Percentiles rank a stretch among this genome's conserved stretches.
These are phyloP conservation scores for Falco rusticolus DNA, from an alignment of 2,797 vertebrate genomes.

Conservation along the genomic window DNA sequence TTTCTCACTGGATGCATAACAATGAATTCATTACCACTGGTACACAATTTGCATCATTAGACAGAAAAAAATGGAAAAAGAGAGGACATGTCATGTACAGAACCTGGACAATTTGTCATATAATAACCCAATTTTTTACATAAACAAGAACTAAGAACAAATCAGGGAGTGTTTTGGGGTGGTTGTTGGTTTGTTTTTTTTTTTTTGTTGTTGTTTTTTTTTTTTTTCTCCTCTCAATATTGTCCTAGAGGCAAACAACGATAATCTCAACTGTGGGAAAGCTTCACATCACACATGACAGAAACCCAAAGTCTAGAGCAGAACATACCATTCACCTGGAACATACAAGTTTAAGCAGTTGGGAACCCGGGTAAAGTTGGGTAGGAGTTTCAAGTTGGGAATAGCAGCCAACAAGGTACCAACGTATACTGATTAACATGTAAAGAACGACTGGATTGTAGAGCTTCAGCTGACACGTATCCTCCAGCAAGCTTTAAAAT, in stretches of 20 bases:
- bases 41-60: constrained; percentile 84
- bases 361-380: constrained; percentile 72
- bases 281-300: constrained; percentile 68
- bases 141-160: constrained; percentile 71
- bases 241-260: constrained; percentile 62
- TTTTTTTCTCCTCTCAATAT: constrained; percentile 55
- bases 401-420: constrained; percentile 76
- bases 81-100: constrained; percentile 79
- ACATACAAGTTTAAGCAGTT: constrained; percentile 72
- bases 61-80: constrained; percentile 77
- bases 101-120: constrained; percentile 76
- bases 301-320: constrained; percentile 70
- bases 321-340: constrained; percentile 72
- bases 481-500: constrained; percentile 74
- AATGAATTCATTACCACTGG: constrained; percentile 85
- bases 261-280: constrained; percentile 61
- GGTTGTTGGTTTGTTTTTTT: neutral
- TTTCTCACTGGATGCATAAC: constrained; percentile 84
- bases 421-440: constrained; percentile 77
- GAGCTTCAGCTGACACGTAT: constrained; percentile 69
- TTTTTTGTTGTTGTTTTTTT: neutral
- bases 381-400: constrained; percentile 72
- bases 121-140: constrained; percentile 75
- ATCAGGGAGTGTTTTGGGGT: constrained; percentile 23
- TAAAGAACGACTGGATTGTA: constrained; percentile 69